Conservation (phyloP, 2,113 vertebrate genomes). For the Oreocharis arfaki region DNA sequence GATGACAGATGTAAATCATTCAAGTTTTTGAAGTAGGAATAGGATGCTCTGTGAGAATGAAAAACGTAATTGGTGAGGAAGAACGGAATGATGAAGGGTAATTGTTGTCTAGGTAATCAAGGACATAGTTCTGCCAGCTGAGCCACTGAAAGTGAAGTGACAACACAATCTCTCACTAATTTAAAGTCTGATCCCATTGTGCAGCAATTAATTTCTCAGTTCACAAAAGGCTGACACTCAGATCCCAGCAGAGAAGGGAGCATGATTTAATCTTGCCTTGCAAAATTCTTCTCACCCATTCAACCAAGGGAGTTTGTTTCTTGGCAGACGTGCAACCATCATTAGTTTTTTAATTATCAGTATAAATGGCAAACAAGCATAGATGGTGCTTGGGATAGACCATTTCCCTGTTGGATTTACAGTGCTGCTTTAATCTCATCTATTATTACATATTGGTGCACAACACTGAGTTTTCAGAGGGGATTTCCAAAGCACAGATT, state of each 20-base stretch:
- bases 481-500: background rate
- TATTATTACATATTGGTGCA: background rate
- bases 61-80: background rate
- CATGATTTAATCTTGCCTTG: conserved; percentile 1
- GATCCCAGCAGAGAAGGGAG: background rate
- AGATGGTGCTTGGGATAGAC: background rate
- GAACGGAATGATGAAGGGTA: background rate
- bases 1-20: background rate
- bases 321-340: background rate
- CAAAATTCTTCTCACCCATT: background rate
- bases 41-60: background rate
- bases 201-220: conserved; percentile 33
- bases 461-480: background rate
- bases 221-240: background rate
- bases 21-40: background rate
- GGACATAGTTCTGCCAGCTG: background rate
- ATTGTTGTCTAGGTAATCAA: background rate
- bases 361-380: background rate
- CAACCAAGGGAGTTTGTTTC: conserved; percentile 2
- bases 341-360: conserved; percentile 34
- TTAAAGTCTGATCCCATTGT: background rate
- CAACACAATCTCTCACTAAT: background rate
- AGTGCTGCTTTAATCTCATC: background rate
- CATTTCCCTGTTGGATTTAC: background rate
- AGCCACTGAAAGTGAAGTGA: background rate